Evolutionary conservation across 2,888 invertebrate genomes (phyloP), one percentile per base, ranked within the genome.

Genomic region (Minunthozetes semirufus): DNA sequence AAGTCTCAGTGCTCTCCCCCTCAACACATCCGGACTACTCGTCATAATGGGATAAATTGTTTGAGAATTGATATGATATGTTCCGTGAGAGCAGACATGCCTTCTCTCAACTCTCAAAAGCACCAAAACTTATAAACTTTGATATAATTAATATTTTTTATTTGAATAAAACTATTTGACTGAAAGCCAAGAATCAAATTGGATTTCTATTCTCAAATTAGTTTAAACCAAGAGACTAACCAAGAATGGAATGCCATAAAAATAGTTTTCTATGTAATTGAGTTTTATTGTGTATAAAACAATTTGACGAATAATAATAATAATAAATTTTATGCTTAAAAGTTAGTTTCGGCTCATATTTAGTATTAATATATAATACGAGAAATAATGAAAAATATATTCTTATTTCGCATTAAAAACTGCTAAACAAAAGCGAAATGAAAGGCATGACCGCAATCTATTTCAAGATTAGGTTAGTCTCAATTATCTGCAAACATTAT

Each of bases 31-130:
- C 61, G 61, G 61, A 61, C 61, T 61, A 61, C 29, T 61, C 29
- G 29, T 61, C 25, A 61, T 61, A 61, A 61, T 61, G 61, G 61
- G 61, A 61, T 29, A 61, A 61, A 61, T 27, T 61, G 29, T 61
- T 61, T 61, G 29, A 11, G 29, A 61, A 61, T 27, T 27, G 61
- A 61, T 61, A 61, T 29, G 29, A 61, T 61, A 27, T 61, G 15
- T 25, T 61, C 61, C 61, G 29, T 61, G 29, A 29, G 59, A 25
- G 22, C 59, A 59, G 25, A 25, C 59, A 9, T 59, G 59, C 27
- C 59, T 22, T 25, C 11, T 22, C 2, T 22, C 9, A 25, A 59
- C 3, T 4, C 8, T 46, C 46, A 46, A 46, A 46, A 50, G 19
- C 15, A 53, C 53, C 53, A 53, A 53, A 53, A 19, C 48, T 29